A percentile compares a stretch with the other conserved stretches of the same genome.
Evolutionary conservation across 2,888 invertebrate species (phyloP).

Genomic region (Tenthredo notha): DNA sequence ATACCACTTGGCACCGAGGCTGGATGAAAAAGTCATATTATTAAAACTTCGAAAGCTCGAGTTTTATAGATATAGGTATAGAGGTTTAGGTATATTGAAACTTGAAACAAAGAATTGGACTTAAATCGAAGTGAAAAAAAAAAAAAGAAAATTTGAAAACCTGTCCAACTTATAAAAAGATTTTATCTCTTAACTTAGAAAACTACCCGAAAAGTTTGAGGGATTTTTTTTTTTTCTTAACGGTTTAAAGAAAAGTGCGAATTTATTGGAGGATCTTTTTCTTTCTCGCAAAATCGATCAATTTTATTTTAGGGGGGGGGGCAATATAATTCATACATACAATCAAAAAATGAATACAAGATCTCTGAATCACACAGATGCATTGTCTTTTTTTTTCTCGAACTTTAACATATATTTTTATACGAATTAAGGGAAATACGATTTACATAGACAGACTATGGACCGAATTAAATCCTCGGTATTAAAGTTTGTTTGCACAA

Average conservation of each 20-base stretch:
- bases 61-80: neutral
- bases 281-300: neutral
- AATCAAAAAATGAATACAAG: too few species aligned
- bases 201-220: neutral
- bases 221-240: neutral
- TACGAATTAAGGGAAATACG: neutral
- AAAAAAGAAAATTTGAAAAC: neutral
- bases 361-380: too few species aligned
- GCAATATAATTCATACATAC: too few species aligned
- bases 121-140: slow-evolving; percentile 26
- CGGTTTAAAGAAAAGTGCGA: neutral
- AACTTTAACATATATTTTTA: too few species aligned
- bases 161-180: neutral
- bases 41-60: slow-evolving; percentile 1
- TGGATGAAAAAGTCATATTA: neutral
- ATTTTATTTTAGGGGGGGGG: too few species aligned
- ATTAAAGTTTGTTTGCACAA: neutral
- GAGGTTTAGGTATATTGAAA: neutral
- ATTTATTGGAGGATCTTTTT: neutral
- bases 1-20: neutral
- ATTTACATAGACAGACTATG: neutral
- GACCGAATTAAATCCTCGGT: neutral
- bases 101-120: neutral
- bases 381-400: too few species aligned
- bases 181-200: neutral